Evolutionary conservation across 1,140 invertebrate genomes (phyloP).

Genomic region (Telenomus remus): DNA sequence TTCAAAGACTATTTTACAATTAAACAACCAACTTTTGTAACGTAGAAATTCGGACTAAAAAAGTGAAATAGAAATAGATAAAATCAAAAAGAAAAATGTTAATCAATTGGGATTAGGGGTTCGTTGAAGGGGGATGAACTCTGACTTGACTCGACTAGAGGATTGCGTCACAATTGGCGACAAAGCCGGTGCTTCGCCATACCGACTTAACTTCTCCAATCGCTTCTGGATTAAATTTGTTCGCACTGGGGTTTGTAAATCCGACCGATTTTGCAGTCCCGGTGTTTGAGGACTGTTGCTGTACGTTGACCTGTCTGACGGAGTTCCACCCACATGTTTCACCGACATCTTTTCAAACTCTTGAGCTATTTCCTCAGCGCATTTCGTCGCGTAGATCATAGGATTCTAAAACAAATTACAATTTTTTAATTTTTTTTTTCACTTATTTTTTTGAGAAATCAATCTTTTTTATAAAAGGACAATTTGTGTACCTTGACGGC

Average conservation of each 20-base stretch:
- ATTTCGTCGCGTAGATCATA: slow-evolving; percentile 54
- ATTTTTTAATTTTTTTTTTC: slow-evolving; percentile 4
- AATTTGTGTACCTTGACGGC: slow-evolving; percentile 26
- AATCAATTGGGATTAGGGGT: slow-evolving; percentile 27
- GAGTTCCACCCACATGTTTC: slow-evolving; percentile 27
- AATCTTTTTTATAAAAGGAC: neutral
- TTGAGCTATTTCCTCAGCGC: slow-evolving; percentile 59
- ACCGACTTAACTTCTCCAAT: slow-evolving; percentile 64
- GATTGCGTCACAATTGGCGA: slow-evolving; percentile 63
- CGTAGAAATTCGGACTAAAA: neutral
- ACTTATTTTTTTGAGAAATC: slow-evolving; percentile 10
- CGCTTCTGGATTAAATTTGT: slow-evolving; percentile 52
- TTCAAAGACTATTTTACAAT: too few relatives aligned
- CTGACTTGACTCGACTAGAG: slow-evolving; percentile 53
- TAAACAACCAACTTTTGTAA: too few relatives aligned
- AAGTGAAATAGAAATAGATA: too few relatives aligned
- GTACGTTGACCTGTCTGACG: slow-evolving; percentile 14
- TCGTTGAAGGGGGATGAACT: slow-evolving; percentile 55
- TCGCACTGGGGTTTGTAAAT: slow-evolving; percentile 32
- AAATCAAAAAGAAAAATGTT: too few relatives aligned
- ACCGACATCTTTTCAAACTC: slow-evolving; percentile 64
- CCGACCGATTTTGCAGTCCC: slow-evolving; percentile 25
- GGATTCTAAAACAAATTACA: slow-evolving; percentile 57
- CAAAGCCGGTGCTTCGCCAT: slow-evolving; percentile 62
- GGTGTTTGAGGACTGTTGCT: slow-evolving; percentile 30